These are phyloP conservation scores for Anoplolepis gracilipes DNA, from an alignment of 1,140 invertebrate species.

Conservation along the genomic window DNA sequence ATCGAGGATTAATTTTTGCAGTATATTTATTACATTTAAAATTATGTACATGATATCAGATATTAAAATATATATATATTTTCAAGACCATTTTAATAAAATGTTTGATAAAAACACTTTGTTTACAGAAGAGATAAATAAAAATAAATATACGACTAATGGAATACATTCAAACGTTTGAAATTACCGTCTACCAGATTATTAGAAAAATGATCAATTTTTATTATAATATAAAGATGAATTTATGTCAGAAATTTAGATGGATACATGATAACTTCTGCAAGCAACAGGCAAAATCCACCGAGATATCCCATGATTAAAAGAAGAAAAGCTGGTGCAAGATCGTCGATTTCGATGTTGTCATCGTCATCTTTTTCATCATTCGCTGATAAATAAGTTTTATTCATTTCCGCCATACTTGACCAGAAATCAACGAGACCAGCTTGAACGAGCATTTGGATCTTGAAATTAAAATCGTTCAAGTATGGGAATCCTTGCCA, in stretches of 20 bases:
- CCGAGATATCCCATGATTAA: conserved; percentile 73
- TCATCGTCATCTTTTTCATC: conserved; percentile 14
- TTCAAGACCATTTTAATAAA: background rate
- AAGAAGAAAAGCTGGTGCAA: conserved; percentile 78
- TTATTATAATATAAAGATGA: background rate
- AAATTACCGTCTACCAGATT: background rate
- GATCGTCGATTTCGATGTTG: conserved; percentile 67
- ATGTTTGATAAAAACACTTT: background rate
- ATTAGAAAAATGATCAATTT: background rate
- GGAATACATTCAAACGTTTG: background rate
- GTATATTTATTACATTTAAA: background rate
- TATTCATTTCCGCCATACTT: conserved; percentile 12
- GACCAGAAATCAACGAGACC: conserved; percentile 74
- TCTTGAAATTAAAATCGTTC: conserved; percentile 69
- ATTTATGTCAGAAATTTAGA: conserved; percentile 9
- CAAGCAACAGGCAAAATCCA: conserved; percentile 30
- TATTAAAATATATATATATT: background rate
- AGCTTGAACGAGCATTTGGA: conserved; percentile 67
- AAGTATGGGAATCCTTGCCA: conserved; percentile 77
- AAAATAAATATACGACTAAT: background rate
- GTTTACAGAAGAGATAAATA: background rate
- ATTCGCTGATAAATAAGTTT: background rate
- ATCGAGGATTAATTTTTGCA: background rate
- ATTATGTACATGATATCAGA: background rate
- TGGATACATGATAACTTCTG: conserved; percentile 54